Percentiles rank a stretch among this genome's conserved stretches.
phyloP scores from a whole-genome alignment of 2,888 invertebrate genomes.

The Dasypolia templi region DNA sequence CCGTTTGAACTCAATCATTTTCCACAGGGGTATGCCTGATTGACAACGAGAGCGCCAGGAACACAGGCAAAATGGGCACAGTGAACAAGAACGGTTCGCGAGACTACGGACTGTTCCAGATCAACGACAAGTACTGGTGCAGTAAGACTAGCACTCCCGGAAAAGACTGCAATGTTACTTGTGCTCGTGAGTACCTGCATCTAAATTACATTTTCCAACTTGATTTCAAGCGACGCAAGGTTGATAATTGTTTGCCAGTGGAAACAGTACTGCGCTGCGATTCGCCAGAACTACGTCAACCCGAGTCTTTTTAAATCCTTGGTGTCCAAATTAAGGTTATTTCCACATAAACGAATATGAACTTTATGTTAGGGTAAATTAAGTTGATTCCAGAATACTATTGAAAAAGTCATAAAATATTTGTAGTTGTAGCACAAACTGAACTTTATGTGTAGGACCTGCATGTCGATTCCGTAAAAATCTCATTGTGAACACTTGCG shows the following conservation, averaged over 20 bases:
- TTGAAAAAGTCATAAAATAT: background rate
- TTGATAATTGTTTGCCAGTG: background rate
- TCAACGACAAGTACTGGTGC: conserved; percentile 87
- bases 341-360: background rate
- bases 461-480: no score
- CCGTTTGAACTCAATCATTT: background rate
- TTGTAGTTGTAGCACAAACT: background rate
- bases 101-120: conserved; percentile 89
- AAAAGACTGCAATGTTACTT: conserved; percentile 83
- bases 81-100: conserved; percentile 87
- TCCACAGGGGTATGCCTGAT: conserved; percentile 88
- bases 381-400: background rate
- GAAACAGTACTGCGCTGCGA: background rate
- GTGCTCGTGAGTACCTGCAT: conserved; percentile 70
- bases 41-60: conserved; percentile 86
- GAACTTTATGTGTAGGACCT: background rate
- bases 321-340: background rate
- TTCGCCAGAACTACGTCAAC: background rate
- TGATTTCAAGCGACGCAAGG: background rate
- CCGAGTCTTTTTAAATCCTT: background rate
- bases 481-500: no score
- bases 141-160: conserved; percentile 76
- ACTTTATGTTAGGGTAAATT: background rate
- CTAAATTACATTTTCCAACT: background rate
- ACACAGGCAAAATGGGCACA: conserved; percentile 83